Conservation (phyloP, 2,113 vertebrate species). For the Saccopteryx leptura region DNA sequence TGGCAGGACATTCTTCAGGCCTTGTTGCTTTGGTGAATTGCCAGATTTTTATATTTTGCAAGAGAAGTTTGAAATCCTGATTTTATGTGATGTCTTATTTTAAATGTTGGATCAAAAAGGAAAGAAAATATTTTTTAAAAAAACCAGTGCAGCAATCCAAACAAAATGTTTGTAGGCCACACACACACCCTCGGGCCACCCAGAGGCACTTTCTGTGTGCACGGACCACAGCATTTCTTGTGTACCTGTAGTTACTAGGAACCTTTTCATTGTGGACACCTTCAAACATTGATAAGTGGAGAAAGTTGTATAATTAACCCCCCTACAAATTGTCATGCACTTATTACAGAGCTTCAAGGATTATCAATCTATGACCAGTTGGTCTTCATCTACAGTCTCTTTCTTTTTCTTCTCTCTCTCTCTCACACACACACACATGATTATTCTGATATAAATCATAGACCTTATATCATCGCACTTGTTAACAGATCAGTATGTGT, state of each 20-base stretch:
- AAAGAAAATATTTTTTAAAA: constrained; percentile 37
- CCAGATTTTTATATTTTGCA: constrained; percentile 36
- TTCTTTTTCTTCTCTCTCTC: too few relatives aligned
- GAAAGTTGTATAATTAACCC: not conserved
- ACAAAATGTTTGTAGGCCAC: constrained; percentile 77
- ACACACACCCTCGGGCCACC: constrained; percentile 77
- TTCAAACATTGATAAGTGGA: not conserved
- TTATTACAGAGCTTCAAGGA: not conserved
- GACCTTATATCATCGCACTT: not conserved
- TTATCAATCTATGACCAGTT: too few relatives aligned
- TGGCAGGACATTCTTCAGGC: not conserved
- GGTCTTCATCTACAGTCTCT: not conserved
- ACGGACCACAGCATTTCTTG: constrained; percentile 20
- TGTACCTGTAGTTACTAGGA: not conserved
- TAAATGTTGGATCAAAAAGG: constrained; percentile 74
- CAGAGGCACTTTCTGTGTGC: constrained; percentile 56
- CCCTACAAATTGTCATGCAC: not conserved
- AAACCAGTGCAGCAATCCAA: constrained; percentile 64
- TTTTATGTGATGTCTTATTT: constrained; percentile 70
- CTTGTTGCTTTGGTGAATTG: not conserved
- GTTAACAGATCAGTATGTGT: not conserved
- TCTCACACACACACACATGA: accelerated
- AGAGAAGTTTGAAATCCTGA: constrained; percentile 52
- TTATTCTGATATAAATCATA: not conserved
- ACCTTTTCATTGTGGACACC: not conserved